A percentile compares a stretch with the other conserved stretches of the same genome.
Evolutionary conservation across 2,888 invertebrate species (phyloP).

Genomic region (Lasioglossum oenotherae): DNA sequence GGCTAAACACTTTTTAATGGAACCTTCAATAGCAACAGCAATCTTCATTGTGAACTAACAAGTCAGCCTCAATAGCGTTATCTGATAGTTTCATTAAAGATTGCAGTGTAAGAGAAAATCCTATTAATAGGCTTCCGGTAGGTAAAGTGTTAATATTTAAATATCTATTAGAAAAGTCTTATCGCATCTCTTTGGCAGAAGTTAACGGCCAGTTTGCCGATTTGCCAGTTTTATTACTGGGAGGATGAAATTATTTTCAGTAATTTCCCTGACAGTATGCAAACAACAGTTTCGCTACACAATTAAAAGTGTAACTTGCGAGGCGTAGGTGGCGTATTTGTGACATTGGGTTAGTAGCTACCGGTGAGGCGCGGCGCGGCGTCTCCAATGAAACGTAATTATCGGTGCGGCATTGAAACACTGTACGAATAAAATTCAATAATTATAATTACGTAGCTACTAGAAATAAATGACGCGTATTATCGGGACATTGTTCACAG

Average conservation of each 20-base stretch:
- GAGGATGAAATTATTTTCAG: neutral
- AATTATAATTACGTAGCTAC: conserved; percentile 5
- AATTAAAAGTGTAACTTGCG: neutral
- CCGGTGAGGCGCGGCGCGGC: too few relatives aligned
- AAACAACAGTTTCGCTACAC: neutral
- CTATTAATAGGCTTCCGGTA: too few relatives aligned
- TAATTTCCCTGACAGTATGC: neutral
- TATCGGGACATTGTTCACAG: conserved; percentile 20
- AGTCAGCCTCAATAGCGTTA: too few relatives aligned
- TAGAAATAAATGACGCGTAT: neutral
- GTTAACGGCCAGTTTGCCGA: neutral
- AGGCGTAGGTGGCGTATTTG: neutral
- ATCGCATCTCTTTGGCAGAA: neutral
- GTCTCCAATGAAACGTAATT: neutral
- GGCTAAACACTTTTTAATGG: too few relatives aligned
- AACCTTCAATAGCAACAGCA: too few relatives aligned
- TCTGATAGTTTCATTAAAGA: too few relatives aligned
- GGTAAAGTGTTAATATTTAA: neutral
- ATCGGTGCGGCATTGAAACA: neutral
- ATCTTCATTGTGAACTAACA: too few relatives aligned
- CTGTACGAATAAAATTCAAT: neutral
- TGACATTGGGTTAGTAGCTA: neutral
- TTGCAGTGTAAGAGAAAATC: too few relatives aligned
- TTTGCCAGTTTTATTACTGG: neutral
- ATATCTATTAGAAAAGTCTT: neutral